Evolutionary conservation across 2,888 invertebrate species (phyloP).

Genomic region (Polylopha cassiicola): DNA sequence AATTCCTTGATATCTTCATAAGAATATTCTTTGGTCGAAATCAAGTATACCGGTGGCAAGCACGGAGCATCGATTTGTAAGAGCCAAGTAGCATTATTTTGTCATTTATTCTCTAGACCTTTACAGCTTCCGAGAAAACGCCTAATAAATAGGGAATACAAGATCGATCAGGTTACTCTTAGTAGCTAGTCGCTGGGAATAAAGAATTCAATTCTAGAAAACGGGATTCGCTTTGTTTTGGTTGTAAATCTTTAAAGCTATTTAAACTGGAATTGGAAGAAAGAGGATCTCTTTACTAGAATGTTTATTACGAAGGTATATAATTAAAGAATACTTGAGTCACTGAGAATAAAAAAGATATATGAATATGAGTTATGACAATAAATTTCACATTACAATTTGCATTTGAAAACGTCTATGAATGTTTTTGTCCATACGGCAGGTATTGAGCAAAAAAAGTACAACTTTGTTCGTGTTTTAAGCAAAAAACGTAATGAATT

Average conservation of each 20-base stretch:
- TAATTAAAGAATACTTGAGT: neutral
- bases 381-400: constrained; percentile 16
- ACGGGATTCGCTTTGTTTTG: too few species aligned
- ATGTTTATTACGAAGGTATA: too few species aligned
- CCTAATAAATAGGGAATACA: constrained; percentile 22
- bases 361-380: constrained; percentile 1
- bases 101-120: constrained; percentile 52
- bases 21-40: constrained; percentile 19
- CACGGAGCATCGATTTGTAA: constrained; percentile 63
- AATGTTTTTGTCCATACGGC: constrained; percentile 9
- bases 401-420: constrained; percentile 26
- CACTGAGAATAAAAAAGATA: neutral
- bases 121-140: constrained; percentile 37
- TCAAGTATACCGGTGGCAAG: constrained; percentile 53
- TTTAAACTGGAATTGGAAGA: too few species aligned
- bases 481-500: constrained; percentile 44
- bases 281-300: too few species aligned
- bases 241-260: too few species aligned
- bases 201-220: too few species aligned
- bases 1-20: too few species aligned
- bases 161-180: constrained; percentile 15
- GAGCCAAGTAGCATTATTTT: constrained; percentile 60
- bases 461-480: constrained; percentile 25
- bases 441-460: constrained; percentile 14
- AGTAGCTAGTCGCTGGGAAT: constrained; percentile 3